A percentile compares a stretch with the other conserved stretches of the same genome.
These are phyloP conservation scores for Dermolepida albohirtum DNA, from an alignment of 2,888 invertebrate genomes.

Conservation along the genomic window DNA sequence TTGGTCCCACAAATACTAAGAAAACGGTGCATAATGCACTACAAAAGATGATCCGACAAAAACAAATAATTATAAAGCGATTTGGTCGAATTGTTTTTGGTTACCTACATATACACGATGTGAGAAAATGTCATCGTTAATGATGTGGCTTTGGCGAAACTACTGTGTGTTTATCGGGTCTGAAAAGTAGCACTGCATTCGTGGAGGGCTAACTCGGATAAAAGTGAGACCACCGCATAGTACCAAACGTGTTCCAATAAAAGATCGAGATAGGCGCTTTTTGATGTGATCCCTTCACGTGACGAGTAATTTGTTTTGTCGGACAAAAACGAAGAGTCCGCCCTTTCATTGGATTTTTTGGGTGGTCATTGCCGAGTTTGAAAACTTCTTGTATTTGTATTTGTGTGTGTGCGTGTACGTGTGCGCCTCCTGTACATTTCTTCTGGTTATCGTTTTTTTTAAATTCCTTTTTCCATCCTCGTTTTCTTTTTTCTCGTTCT, in stretches of 20 bases:
- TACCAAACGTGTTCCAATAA: neutral
- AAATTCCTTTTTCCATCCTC: slow-evolving; percentile 42
- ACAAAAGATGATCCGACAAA: slow-evolving; percentile 16
- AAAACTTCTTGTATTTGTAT: slow-evolving; percentile 5
- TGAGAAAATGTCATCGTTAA: slow-evolving; percentile 23
- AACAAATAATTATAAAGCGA: slow-evolving; percentile 37
- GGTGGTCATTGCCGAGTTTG: slow-evolving; percentile 48
- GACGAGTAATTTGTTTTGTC: slow-evolving; percentile 50
- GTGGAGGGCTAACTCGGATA: slow-evolving; percentile 6
- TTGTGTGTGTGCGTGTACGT: neutral
- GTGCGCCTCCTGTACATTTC: neutral
- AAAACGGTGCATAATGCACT: neutral
- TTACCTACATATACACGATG: slow-evolving; percentile 9
- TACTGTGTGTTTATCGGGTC: slow-evolving; percentile 18
- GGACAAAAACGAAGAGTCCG: slow-evolving; percentile 48
- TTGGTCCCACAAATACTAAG: slow-evolving; percentile 3
- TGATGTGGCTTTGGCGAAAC: slow-evolving; percentile 35
- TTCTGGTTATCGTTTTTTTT: slow-evolving; percentile 6
- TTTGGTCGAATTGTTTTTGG: slow-evolving; percentile 32
- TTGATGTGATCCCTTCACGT: slow-evolving; percentile 39
- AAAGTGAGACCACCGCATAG: slow-evolving; percentile 3
- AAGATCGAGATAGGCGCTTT: slow-evolving; percentile 19
- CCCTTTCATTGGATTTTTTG: slow-evolving; percentile 50
- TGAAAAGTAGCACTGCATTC: neutral
- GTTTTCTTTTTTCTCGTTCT: slow-evolving; percentile 39